phyloP scores from a whole-genome alignment of 1,140 invertebrate genomes.

The Cherax destructor region DNA sequence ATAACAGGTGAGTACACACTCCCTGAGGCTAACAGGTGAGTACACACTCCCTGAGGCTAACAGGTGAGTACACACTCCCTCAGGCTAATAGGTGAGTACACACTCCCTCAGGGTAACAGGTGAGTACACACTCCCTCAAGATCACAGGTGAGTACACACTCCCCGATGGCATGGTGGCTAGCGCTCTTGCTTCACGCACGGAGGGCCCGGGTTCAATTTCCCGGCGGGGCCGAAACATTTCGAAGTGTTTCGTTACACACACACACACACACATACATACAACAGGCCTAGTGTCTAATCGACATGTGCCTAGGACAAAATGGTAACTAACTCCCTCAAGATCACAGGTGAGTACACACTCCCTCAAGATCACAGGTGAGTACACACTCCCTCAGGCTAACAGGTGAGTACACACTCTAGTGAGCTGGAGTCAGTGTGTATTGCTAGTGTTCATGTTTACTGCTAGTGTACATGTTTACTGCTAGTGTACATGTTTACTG shows the following conservation, averaged over 20 bases:
- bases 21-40: not conserved
- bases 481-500: not conserved
- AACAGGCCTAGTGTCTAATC: too few relatives aligned
- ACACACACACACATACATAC: too few relatives aligned
- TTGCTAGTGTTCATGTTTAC: not conserved
- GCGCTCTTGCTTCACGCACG: too few relatives aligned
- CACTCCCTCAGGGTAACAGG: not conserved
- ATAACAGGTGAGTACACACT: constrained; percentile 42
- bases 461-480: not conserved
- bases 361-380: not conserved
- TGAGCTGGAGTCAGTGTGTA: not conserved
- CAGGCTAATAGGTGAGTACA: not conserved
- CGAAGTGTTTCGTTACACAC: too few relatives aligned
- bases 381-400: too few relatives aligned
- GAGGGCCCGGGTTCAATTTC: too few relatives aligned
- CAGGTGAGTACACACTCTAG: not conserved
- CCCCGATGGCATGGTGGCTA: too few relatives aligned
- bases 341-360: not conserved
- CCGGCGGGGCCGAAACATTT: too few relatives aligned
- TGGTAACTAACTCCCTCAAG: not conserved
- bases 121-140: not conserved
- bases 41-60: not conserved
- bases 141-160: not conserved
- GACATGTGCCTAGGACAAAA: too few relatives aligned
- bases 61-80: not conserved